phyloP scores from a whole-genome alignment of 2,888 invertebrate species.

The Dryomyza anilis region DNA sequence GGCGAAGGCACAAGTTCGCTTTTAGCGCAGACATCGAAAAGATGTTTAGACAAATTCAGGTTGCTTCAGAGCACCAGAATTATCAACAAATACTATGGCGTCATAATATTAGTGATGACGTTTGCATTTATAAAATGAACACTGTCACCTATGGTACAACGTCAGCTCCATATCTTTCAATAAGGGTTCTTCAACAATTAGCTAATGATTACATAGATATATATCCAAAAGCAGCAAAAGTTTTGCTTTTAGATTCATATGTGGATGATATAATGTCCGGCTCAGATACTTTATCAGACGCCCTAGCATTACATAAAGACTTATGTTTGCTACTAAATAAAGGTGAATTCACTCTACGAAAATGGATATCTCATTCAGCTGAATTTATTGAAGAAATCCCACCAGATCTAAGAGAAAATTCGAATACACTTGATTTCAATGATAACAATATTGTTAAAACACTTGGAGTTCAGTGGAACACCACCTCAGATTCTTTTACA shows the following conservation, averaged over 20 bases:
- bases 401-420: slow-evolving; percentile 10
- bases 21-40: slow-evolving; percentile 32
- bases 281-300: slow-evolving; percentile 11
- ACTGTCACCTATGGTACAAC: slow-evolving; percentile 29
- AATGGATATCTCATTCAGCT: slow-evolving; percentile 22
- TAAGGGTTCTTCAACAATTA: slow-evolving; percentile 22
- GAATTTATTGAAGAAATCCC: slow-evolving; percentile 13
- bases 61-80: slow-evolving; percentile 10
- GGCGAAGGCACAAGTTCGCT: slow-evolving; percentile 21
- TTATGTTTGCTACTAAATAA: slow-evolving; percentile 17
- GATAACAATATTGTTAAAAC: slow-evolving; percentile 10
- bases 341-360: slow-evolving; percentile 20
- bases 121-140: slow-evolving; percentile 27
- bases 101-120: not conserved
- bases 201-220: slow-evolving; percentile 14
- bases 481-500: slow-evolving; percentile 18
- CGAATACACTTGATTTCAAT: slow-evolving; percentile 12
- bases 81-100: slow-evolving; percentile 34
- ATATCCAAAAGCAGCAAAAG: slow-evolving; percentile 14
- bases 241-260: slow-evolving; percentile 24
- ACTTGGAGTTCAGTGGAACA: slow-evolving; percentile 22
- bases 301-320: slow-evolving; percentile 15
- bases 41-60: slow-evolving; percentile 32
- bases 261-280: slow-evolving; percentile 29
- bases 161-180: slow-evolving; percentile 25